phyloP scores from a whole-genome alignment of 2,113 vertebrate species.

The Chionodraco myersi region DNA sequence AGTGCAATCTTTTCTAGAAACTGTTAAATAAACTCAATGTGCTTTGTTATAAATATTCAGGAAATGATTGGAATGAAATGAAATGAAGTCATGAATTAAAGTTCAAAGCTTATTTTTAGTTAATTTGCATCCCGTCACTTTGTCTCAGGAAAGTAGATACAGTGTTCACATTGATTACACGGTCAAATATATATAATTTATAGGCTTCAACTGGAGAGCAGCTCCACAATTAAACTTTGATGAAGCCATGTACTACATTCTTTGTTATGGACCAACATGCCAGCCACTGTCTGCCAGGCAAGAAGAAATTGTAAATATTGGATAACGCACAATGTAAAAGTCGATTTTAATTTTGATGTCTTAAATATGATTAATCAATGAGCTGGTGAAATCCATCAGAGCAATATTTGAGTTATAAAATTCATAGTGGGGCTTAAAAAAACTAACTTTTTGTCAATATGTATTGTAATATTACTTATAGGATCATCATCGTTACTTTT shows the following conservation, averaged over 20 bases:
- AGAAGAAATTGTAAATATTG: conserved; percentile 51
- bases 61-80: neutral
- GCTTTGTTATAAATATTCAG: neutral
- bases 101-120: neutral
- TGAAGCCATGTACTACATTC: conserved; percentile 77
- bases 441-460: too few relatives aligned
- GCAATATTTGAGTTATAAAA: neutral
- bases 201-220: conserved; percentile 69
- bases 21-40: neutral
- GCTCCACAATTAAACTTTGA: conserved; percentile 73
- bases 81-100: too few relatives aligned
- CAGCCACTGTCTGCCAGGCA: conserved; percentile 56
- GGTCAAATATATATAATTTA: conserved; percentile 79
- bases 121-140: conserved; percentile 50
- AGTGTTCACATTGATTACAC: conserved; percentile 77
- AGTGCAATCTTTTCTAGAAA: neutral
- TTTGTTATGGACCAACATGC: conserved; percentile 77
- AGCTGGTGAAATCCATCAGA: neutral
- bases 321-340: conserved; percentile 34
- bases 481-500: too few relatives aligned
- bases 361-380: neutral
- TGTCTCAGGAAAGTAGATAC: conserved; percentile 65
- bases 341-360: neutral
- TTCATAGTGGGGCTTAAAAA: too few relatives aligned
- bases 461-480: too few relatives aligned